Evolutionary conservation across 2,113 vertebrate genomes (phyloP).

Genomic region (Montifringilla adamsi): DNA sequence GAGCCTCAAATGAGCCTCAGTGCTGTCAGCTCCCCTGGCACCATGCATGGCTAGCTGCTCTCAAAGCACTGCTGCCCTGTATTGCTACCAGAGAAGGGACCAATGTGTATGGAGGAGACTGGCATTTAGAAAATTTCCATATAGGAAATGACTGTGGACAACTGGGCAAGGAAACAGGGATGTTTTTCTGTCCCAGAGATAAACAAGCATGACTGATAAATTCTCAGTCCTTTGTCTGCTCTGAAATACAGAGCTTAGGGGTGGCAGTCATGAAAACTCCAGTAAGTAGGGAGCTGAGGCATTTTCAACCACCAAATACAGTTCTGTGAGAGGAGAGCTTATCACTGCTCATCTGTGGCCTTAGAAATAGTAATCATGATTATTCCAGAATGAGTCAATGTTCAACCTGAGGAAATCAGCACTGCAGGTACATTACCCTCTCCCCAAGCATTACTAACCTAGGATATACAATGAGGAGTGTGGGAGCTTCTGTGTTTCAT

Average conservation of each 20-base stretch:
- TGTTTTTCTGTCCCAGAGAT: background rate
- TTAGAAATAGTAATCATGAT: background rate
- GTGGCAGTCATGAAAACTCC: background rate
- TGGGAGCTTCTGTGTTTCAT: background rate
- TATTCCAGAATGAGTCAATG: background rate
- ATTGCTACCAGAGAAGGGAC: background rate
- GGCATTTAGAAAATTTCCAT: background rate
- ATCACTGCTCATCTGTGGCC: background rate
- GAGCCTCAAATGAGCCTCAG: background rate
- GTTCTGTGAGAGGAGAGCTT: background rate
- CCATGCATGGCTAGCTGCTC: background rate
- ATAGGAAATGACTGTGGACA: background rate
- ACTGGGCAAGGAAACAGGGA: background rate
- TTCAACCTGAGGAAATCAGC: background rate
- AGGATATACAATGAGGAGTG: fast-evolving
- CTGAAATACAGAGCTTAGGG: background rate
- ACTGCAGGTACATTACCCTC: background rate
- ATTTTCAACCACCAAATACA: background rate
- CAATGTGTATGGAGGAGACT: background rate
- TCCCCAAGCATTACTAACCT: background rate
- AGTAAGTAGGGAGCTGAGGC: background rate
- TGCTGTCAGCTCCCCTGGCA: background rate
- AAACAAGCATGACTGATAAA: background rate
- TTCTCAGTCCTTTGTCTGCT: background rate
- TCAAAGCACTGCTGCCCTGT: background rate